Percentiles rank a stretch among this genome's conserved stretches.
phyloP scores from a whole-genome alignment of 1,140 invertebrate species.

The Frieseomelitta varia region DNA sequence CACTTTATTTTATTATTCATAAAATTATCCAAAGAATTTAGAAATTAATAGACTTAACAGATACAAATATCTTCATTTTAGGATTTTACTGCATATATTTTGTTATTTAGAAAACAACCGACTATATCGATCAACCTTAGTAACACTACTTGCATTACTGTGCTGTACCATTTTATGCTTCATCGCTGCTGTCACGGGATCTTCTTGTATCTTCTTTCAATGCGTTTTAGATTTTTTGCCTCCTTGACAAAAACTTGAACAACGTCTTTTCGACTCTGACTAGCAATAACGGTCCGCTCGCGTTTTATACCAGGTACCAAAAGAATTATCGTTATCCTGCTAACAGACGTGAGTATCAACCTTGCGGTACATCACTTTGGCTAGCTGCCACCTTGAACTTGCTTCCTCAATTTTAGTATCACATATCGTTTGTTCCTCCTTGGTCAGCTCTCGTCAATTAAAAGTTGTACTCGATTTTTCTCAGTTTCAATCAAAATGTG shows the following conservation, averaged over 20 bases:
- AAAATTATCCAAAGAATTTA: not conserved
- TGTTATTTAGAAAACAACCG: not conserved
- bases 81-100: not conserved
- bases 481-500: not conserved
- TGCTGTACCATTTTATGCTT: slow-evolving; percentile 15
- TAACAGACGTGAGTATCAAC: slow-evolving; percentile 67
- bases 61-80: not conserved
- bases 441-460: not conserved
- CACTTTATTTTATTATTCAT: not conserved
- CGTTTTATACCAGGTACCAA: slow-evolving; percentile 67
- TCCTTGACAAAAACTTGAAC: slow-evolving; percentile 14
- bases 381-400: slow-evolving; percentile 33
- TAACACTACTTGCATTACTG: not conserved
- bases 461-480: not conserved
- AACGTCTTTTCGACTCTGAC: slow-evolving; percentile 55
- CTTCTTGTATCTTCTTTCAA: not conserved
- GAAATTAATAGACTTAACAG: not conserved
- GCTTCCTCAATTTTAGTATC: not conserved
- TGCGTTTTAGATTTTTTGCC: not conserved
- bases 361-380: slow-evolving; percentile 59
- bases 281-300: slow-evolving; percentile 64
- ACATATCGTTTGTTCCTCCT: not conserved
- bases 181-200: not conserved
- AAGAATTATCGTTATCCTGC: slow-evolving; percentile 65
- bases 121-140: not conserved